Evolutionary conservation across 1,140 invertebrate genomes (phyloP), one percentile per base, ranked within the genome.

Genomic region (Acromyrmex echinatior): DNA sequence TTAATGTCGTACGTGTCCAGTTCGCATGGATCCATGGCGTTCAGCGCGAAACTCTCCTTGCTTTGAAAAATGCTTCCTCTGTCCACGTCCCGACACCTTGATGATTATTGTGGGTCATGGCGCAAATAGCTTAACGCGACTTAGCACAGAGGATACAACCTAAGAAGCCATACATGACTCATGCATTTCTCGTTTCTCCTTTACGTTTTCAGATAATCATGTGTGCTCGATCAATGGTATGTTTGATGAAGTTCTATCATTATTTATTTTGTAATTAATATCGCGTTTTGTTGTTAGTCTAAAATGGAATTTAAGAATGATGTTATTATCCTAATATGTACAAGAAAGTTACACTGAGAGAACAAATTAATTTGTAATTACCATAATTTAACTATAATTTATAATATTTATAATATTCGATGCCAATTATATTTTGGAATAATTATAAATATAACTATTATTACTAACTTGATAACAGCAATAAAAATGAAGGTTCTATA

Each of bases 61-160:
- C 56, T 45, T 77, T 21, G 49, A 18, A 45, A 66, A 66, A 79
- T 5, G 25, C 18, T 62, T 82, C 35, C 53, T 62, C 45, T 14
- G 18, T 45, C 16, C 35, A 16, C 28, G 18, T 63, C 39, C 63
- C 58, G 56, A 35, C 18, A 62, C 18, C 80, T 84, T 25, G 39
- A 45, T 35, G 56, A 76, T 74, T 74, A 82, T 45, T 71, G 66
- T 60, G 68, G 51, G 35, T 74, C 53, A 81, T 56, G 49, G 31
- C 68, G 31, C 65, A 70, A 56, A 56, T 60, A 39, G 18, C 39
- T 82, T 74, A 74, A n/a, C 53, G 25, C 68, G 56, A 82, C 80
- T 49, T 73, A 82, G 68, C 51, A 45, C 51, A 6, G 9, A 45
- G 51, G 25, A n/a, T 31, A 45, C 66, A 25, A 66, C 16, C 12